These are phyloP conservation scores for Euphonia xanthogaster DNA, from an alignment of 2,797 vertebrate genomes.

Conservation along the genomic window DNA sequence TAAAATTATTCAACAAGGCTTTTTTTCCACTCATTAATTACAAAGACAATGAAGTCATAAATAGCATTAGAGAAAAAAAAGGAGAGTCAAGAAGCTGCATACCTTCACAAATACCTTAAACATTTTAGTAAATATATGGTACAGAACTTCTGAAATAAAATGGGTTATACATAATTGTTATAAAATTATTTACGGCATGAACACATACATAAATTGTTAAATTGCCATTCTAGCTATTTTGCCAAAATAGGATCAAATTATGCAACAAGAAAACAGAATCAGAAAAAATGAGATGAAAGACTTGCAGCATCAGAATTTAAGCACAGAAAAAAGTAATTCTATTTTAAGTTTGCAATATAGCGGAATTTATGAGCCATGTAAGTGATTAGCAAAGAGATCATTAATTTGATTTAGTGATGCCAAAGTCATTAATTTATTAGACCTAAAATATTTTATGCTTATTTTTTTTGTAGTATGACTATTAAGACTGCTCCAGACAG, in stretches of 20 bases:
- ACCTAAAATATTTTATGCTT: slow-evolving; percentile 31
- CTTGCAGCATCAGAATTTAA: slow-evolving; percentile 25
- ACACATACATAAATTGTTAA: background rate
- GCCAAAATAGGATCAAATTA: background rate
- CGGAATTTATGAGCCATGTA: slow-evolving; percentile 17
- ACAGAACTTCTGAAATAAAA: slow-evolving; percentile 27
- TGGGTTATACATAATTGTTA: background rate
- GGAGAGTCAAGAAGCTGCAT: background rate
- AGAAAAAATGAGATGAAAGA: background rate
- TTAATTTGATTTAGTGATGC: slow-evolving; percentile 45
- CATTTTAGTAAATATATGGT: background rate
- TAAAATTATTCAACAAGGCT: slow-evolving; percentile 14
- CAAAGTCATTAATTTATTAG: slow-evolving; percentile 33
- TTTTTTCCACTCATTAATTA: slow-evolving; percentile 56
- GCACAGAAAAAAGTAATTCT: background rate
- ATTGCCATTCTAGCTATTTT: background rate
- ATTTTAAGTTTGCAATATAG: background rate
- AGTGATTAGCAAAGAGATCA: slow-evolving; percentile 8
- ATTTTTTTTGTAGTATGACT: slow-evolving; percentile 20
- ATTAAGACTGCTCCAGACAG: slow-evolving; percentile 59
- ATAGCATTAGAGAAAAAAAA: background rate
- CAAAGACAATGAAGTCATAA: slow-evolving; percentile 8
- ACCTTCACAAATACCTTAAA: background rate
- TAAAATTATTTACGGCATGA: slow-evolving; percentile 6
- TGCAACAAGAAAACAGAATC: background rate